Evolutionary conservation across 2,888 invertebrate species (phyloP).

Genomic region (Eilema caniola): DNA sequence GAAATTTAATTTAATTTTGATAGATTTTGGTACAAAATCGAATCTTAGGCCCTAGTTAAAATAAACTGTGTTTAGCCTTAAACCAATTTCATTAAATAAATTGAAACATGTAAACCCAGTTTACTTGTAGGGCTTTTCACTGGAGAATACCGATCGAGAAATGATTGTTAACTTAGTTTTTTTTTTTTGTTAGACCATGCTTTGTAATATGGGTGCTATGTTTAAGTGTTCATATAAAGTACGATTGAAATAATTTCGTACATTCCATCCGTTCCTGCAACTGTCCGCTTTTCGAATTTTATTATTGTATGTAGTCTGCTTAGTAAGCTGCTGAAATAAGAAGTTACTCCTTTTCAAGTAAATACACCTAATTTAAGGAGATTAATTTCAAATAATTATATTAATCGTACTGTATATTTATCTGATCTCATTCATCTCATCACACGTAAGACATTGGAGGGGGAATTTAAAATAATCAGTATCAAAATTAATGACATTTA

Average conservation of each 20-base stretch:
- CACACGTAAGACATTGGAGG: conserved; percentile 32
- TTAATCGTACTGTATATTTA: conserved; percentile 21
- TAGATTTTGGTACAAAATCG: too few species aligned
- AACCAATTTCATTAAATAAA: not conserved
- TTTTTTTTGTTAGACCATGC: not conserved
- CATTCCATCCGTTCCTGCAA: not conserved
- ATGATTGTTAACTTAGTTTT: not conserved
- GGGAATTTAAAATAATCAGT: conserved; percentile 41
- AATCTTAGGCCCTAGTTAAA: too few species aligned
- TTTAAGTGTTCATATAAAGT: conserved; percentile 31
- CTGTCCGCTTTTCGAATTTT: not conserved
- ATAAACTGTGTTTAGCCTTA: not conserved
- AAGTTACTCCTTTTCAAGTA: not conserved
- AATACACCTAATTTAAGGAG: not conserved
- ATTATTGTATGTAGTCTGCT: not conserved
- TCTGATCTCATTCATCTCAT: conserved; percentile 61
- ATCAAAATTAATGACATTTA: conserved; percentile 25
- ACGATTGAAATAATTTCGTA: conserved; percentile 10
- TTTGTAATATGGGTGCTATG: not conserved
- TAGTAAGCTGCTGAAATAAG: not conserved
- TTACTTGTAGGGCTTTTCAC: not conserved
- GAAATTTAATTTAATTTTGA: too few species aligned
- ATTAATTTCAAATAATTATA: conserved; percentile 2
- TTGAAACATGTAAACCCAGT: not conserved
- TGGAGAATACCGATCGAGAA: not conserved